A percentile compares a stretch with the other conserved stretches of the same genome.
Conservation (phyloP, 2,888 invertebrate genomes). For the Seira musarum region DNA sequence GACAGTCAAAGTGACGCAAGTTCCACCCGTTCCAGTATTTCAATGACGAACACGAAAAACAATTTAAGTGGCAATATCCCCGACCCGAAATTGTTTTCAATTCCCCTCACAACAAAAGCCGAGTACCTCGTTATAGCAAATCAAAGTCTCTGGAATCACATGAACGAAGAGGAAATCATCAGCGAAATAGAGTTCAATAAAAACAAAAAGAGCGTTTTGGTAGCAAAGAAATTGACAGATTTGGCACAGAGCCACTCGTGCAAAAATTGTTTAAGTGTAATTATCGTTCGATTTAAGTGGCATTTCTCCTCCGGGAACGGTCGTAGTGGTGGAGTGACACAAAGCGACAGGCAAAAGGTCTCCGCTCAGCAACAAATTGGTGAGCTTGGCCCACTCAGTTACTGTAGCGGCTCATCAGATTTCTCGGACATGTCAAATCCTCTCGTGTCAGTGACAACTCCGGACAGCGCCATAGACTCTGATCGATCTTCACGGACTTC, state of each 20-base stretch:
- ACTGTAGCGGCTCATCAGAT: conserved; percentile 67
- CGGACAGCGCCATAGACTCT: conserved; percentile 69
- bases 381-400: conserved; percentile 67
- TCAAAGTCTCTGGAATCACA: conserved; percentile 85
- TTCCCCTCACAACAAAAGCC: conserved; percentile 84
- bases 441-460: conserved; percentile 68
- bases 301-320: conserved; percentile 37
- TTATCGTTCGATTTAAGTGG: conserved; percentile 79
- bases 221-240: conserved; percentile 90
- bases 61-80: conserved; percentile 74
- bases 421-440: conserved; percentile 68
- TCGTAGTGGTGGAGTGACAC: conserved; percentile 8
- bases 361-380: conserved; percentile 47
- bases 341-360: conserved; percentile 38
- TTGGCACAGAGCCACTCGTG: conserved; percentile 92
- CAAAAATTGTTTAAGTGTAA: conserved; percentile 88
- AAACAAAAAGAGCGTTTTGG: conserved; percentile 74
- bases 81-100: conserved; percentile 84
- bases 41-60: conserved; percentile 37
- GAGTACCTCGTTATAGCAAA: conserved; percentile 88
- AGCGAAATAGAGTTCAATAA: conserved; percentile 78
- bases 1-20: conserved; percentile 57
- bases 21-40: conserved; percentile 34
- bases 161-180: conserved; percentile 87
- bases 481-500: conserved; percentile 63